These are phyloP conservation scores for Phocoena sinus DNA, from an alignment of 2,113 vertebrate species.

Conservation along the genomic window DNA sequence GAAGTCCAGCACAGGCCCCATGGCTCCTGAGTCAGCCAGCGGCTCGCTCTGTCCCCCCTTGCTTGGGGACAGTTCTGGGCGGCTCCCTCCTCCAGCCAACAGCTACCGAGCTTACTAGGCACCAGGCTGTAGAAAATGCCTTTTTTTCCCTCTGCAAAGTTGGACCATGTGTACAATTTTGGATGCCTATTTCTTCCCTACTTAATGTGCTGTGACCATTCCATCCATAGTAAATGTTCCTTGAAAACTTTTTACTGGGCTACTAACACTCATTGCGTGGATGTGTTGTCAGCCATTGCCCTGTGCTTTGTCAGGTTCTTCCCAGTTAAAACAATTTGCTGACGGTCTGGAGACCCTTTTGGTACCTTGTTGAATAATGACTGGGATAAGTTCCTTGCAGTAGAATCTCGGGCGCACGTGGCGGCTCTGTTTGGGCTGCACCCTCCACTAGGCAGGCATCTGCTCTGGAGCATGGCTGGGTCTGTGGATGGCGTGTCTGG, in stretches of 20 bases:
- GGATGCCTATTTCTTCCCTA: background rate
- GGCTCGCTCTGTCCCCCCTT: background rate
- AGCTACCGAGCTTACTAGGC: background rate
- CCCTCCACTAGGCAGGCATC: background rate
- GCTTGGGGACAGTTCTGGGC: background rate
- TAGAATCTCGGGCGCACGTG: fast-evolving
- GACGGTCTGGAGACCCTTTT: background rate
- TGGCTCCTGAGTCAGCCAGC: fast-evolving
- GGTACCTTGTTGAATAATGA: background rate
- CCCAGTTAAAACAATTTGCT: too few relatives aligned
- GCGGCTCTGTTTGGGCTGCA: background rate
- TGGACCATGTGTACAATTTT: background rate
- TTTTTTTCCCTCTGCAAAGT: background rate
- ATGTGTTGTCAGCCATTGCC: background rate
- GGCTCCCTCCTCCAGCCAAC: background rate
- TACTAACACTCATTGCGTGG: background rate
- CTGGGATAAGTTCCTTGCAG: background rate
- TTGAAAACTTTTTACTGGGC: background rate
- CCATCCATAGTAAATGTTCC: background rate
- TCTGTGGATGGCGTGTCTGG: background rate
- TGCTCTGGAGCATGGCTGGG: background rate
- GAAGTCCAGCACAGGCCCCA: background rate
- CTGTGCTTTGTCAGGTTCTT: background rate
- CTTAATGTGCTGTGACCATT: background rate
- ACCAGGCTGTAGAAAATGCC: background rate